A percentile compares a stretch with the other conserved stretches of the same genome.
Conservation (phyloP, 2,797 vertebrate species). For the Phyllotis vaccarum region DNA sequence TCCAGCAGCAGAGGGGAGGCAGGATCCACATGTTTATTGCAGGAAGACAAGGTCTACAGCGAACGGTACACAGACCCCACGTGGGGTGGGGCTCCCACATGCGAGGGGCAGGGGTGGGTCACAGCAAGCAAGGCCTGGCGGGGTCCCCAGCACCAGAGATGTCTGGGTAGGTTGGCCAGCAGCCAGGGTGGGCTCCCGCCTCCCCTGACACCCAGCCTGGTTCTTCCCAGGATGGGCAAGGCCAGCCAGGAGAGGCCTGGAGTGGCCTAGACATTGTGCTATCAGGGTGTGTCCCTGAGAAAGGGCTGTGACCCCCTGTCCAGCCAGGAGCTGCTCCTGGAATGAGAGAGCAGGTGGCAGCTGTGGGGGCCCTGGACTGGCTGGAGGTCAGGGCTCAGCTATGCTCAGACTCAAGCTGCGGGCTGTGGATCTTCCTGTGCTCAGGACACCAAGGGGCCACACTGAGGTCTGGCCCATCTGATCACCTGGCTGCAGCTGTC, state of each 20-base stretch:
- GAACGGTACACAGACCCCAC: slow-evolving; percentile 91
- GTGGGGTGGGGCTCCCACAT: slow-evolving; percentile 88
- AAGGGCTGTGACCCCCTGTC: slow-evolving; percentile 62
- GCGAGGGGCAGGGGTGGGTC: slow-evolving; percentile 77
- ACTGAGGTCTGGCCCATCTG: background rate
- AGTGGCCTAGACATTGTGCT: slow-evolving; percentile 86
- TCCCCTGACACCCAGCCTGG: background rate
- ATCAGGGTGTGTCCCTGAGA: slow-evolving; percentile 84
- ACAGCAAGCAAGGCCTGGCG: slow-evolving; percentile 65
- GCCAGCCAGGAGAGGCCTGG: slow-evolving; percentile 21
- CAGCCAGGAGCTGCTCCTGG: slow-evolving; percentile 55
- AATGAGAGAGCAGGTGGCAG: background rate
- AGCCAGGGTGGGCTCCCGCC: background rate
- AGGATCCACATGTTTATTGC: slow-evolving; percentile 93
- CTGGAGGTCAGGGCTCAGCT: slow-evolving; percentile 21
- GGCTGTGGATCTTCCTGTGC: background rate
- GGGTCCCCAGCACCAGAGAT: slow-evolving; percentile 67
- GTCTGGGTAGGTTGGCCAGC: background rate
- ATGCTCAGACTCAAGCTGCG: background rate
- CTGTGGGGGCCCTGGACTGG: background rate
- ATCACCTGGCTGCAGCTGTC: background rate
- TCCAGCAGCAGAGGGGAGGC: slow-evolving; percentile 78
- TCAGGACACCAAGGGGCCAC: background rate
- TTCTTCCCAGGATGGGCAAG: background rate
- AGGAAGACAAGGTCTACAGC: slow-evolving; percentile 97